Evolutionary conservation across 2,797 vertebrate species (phyloP).

Genomic region (Lagorchestes hirsutus): DNA sequence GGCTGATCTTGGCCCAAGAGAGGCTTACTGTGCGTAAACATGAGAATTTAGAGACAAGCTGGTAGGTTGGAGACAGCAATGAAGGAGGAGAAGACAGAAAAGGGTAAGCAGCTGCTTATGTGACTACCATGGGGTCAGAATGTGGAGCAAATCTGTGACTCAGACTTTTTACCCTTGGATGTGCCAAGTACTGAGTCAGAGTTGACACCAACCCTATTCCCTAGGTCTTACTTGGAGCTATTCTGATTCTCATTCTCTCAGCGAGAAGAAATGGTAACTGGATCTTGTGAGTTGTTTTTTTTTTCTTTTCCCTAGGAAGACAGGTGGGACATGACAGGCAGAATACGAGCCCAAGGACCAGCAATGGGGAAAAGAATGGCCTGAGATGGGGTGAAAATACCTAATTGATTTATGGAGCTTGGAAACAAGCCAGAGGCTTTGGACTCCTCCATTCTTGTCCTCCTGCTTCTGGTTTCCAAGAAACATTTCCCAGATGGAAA

Average conservation of each 20-base stretch:
- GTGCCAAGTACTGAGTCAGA: not conserved
- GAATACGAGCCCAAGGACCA: not conserved
- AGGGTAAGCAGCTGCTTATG: slow-evolving; percentile 1
- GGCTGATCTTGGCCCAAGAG: not conserved
- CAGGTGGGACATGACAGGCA: not conserved
- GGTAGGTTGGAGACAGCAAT: not conserved
- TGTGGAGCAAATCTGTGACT: slow-evolving; percentile 7
- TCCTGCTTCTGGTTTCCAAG: slow-evolving; percentile 61
- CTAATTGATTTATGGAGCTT: not conserved
- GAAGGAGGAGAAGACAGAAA: not conserved
- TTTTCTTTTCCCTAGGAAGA: not conserved
- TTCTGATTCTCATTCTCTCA: not conserved
- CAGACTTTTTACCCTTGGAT: slow-evolving; percentile 2
- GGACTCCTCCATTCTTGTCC: slow-evolving; percentile 19
- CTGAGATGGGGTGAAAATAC: not conserved
- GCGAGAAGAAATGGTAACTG: not conserved
- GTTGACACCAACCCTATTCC: not conserved
- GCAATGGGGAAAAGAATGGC: not conserved
- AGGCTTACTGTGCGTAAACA: not conserved
- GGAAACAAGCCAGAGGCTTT: slow-evolving; percentile 11
- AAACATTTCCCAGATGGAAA: slow-evolving; percentile 67
- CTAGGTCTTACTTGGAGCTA: not conserved
- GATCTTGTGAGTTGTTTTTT: not conserved
- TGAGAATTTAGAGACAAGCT: not conserved
- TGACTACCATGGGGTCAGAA: slow-evolving; percentile 4